Evolutionary conservation across 1,140 invertebrate genomes (phyloP).

Genomic region (Cyrtorhinus lividipennis): DNA sequence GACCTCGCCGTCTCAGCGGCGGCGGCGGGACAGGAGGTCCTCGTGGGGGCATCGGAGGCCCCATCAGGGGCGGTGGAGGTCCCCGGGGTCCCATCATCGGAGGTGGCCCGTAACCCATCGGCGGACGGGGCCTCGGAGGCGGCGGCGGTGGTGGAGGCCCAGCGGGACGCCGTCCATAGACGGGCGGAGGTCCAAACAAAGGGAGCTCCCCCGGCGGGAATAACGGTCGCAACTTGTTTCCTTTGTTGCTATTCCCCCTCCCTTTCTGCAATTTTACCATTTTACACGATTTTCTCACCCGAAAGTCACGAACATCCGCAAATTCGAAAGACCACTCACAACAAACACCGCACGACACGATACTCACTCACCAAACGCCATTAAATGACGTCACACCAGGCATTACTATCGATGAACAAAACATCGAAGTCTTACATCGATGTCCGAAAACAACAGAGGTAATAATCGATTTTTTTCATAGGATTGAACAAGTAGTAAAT

Average conservation of each 20-base stretch:
- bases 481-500: too few species aligned
- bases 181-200: slow-evolving; percentile 17
- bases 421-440: too few species aligned
- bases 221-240: slow-evolving; percentile 13
- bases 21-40: slow-evolving; percentile 15
- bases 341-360: too few species aligned
- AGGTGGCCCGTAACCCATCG: slow-evolving; percentile 8
- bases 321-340: too few species aligned
- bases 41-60: not conserved
- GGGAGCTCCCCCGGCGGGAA: slow-evolving; percentile 18
- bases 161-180: slow-evolving; percentile 9
- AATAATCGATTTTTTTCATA: too few species aligned
- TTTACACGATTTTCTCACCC: too few species aligned
- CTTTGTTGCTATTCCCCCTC: not conserved
- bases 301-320: too few species aligned
- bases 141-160: slow-evolving; percentile 13
- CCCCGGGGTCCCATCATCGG: not conserved
- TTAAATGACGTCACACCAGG: too few species aligned
- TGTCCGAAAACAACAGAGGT: too few species aligned
- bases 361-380: too few species aligned
- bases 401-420: too few species aligned
- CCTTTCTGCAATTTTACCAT: slow-evolving; percentile 18
- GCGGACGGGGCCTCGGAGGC: not conserved
- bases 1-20: not conserved
- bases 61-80: slow-evolving; percentile 12